Percentiles rank a stretch among this genome's conserved stretches.
Evolutionary conservation across 2,888 invertebrate genomes (phyloP).

Genomic region (Diarsia dahlii): DNA sequence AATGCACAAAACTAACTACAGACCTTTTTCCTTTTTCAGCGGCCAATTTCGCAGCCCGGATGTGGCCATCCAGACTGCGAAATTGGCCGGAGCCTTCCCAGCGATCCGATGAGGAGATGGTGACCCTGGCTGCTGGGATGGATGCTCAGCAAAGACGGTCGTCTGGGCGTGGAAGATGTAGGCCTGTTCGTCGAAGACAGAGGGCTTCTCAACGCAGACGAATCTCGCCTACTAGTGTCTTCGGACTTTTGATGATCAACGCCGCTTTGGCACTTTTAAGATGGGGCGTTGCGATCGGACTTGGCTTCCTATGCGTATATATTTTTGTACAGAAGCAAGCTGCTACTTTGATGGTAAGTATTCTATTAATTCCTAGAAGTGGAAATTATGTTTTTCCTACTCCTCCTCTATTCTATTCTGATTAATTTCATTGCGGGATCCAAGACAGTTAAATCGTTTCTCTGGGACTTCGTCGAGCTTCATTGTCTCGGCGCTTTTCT

Average conservation of each 20-base stretch:
- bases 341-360: not conserved
- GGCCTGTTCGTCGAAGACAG: not conserved
- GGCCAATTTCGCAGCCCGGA: not conserved
- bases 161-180: not conserved
- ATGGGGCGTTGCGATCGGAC: not conserved
- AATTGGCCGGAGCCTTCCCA: not conserved
- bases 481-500: no score
- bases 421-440: no score
- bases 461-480: no score
- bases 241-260: not conserved
- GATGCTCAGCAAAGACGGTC: not conserved
- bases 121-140: no score
- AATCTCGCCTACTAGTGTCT: not conserved
- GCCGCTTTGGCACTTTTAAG: not conserved
- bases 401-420: no score
- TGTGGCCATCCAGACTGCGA: not conserved
- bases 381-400: no score
- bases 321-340: not conserved
- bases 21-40: conserved; percentile 1
- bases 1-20: not conserved
- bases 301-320: not conserved
- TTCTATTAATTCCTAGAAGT: not conserved
- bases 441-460: no score
- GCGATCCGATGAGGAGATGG: not conserved
- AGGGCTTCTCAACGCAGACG: not conserved